Evolutionary conservation across 2,888 invertebrate genomes (phyloP), one percentile per base, ranked within the genome.

Genomic region (Petrolisthes cinctipes): DNA sequence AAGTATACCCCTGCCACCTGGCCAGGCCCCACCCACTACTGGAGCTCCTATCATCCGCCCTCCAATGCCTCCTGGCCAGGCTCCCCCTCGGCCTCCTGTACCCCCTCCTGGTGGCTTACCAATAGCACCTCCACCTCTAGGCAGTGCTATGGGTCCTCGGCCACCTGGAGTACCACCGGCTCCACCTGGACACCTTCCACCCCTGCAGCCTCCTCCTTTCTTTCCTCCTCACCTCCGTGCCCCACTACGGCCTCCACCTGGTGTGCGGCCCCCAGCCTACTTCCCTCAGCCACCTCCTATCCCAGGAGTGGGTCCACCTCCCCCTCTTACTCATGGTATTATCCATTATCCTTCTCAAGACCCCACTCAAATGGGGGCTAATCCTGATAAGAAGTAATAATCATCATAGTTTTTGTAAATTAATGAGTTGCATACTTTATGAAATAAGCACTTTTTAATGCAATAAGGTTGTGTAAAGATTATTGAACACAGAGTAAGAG

Each of bases 271-370:
- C 11, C 91, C 91, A 20, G 84, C 90, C 9, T 90, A 90, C 82
- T 91, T 91, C 79, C 91, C 91, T n/a, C 92, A 92, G 23, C 92
- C 91, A 80, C 91, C 92, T 9, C 91, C 91, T 4, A 91, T 92
- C 5, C 91, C 91, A 0, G 91, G 92, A 7, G 90, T 92, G n/a
- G 88, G 91, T 7, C 92, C 93, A 0, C 93, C 94, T 3, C 94
- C 94, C 0, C 94, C 94, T n/a, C 94, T 95, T 7, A 90, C 90
- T 17, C 91, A 91, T 85, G 93, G 95, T 0, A 94, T 95, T 0
- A 94, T 95, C 88, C 98, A 99, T 93, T 99, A 99, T 94, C 99
- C 99, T 4, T 98, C 98, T 92, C 99, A 99, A 93, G 99, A 99
- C 94, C 99, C 99, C 0, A 95, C 96, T 71, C 94, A 98, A 56